These are phyloP conservation scores for Piezodorus guildinii DNA, from an alignment of 1,140 invertebrate species.

Conservation along the genomic window DNA sequence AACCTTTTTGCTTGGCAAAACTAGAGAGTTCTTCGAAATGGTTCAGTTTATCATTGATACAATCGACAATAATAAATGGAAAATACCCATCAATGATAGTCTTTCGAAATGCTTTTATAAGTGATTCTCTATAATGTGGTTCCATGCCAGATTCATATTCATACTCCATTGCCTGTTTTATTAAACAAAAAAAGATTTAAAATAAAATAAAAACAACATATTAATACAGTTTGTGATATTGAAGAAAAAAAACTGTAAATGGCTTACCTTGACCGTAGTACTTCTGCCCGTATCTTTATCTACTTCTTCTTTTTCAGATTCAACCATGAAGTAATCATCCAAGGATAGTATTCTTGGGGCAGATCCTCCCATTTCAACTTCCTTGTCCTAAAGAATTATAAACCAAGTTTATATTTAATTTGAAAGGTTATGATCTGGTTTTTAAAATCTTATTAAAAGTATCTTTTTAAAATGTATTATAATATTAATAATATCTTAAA, in stretches of 20 bases:
- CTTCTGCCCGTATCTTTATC: constrained; percentile 69
- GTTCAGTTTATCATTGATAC: constrained; percentile 66
- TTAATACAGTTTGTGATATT: background rate
- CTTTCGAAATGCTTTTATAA: constrained; percentile 85
- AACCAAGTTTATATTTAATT: no score
- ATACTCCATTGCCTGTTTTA: constrained; percentile 66
- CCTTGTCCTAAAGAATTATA: constrained; percentile 48
- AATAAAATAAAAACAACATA: background rate
- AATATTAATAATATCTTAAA: no score
- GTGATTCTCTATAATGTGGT: constrained; percentile 61
- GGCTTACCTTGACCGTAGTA: constrained; percentile 46
- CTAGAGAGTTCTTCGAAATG: constrained; percentile 81
- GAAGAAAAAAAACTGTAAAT: background rate
- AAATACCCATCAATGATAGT: constrained; percentile 85
- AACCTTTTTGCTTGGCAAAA: constrained; percentile 75
- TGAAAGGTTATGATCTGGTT: no score
- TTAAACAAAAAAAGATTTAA: background rate
- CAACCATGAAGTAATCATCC: constrained; percentile 92
- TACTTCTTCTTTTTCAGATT: constrained; percentile 66
- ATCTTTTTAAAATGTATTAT: no score
- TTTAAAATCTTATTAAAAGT: no score
- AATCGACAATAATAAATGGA: constrained; percentile 84
- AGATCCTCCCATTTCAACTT: constrained; percentile 60
- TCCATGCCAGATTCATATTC: constrained; percentile 83
- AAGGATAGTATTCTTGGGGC: constrained; percentile 81